Conservation (phyloP, 2,888 invertebrate species). For the Phania funesta region DNA sequence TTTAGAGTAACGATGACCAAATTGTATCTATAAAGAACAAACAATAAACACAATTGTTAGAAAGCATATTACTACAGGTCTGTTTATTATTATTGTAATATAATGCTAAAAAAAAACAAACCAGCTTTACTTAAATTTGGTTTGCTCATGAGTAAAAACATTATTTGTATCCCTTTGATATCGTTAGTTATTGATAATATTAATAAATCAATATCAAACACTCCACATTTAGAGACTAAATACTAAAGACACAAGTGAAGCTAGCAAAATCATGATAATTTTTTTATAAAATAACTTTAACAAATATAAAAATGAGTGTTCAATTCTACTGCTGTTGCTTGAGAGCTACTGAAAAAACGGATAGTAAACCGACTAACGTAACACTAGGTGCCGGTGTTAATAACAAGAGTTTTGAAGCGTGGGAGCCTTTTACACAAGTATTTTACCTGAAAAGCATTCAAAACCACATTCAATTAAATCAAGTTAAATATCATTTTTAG, state of each 20-base stretch:
- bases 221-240: constrained; percentile 5
- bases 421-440: constrained; percentile 13
- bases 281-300: neutral
- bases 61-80: neutral
- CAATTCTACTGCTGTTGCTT: constrained; percentile 31
- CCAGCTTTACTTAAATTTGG: constrained; percentile 17
- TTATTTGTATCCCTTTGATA: constrained; percentile 1
- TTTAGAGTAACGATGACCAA: constrained; percentile 88
- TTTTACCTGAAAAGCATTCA: neutral
- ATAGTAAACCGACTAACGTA: neutral
- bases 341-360: constrained; percentile 9
- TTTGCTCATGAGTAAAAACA: constrained; percentile 15
- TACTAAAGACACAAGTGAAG: constrained; percentile 10
- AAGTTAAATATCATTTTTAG: constrained; percentile 24
- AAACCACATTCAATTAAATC: neutral
- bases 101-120: constrained; percentile 30
- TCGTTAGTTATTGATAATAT: constrained; percentile 40
- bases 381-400: neutral
- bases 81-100: constrained; percentile 23
- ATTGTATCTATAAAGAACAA: constrained; percentile 81
- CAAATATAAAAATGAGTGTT: constrained; percentile 3
- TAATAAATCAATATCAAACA: constrained; percentile 41
- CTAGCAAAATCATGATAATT: neutral
- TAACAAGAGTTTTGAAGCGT: constrained; percentile 43
- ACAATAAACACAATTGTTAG: constrained; percentile 6